Evolutionary conservation across 2,113 vertebrate genomes (phyloP).

Genomic region (Crocuta crocuta): DNA sequence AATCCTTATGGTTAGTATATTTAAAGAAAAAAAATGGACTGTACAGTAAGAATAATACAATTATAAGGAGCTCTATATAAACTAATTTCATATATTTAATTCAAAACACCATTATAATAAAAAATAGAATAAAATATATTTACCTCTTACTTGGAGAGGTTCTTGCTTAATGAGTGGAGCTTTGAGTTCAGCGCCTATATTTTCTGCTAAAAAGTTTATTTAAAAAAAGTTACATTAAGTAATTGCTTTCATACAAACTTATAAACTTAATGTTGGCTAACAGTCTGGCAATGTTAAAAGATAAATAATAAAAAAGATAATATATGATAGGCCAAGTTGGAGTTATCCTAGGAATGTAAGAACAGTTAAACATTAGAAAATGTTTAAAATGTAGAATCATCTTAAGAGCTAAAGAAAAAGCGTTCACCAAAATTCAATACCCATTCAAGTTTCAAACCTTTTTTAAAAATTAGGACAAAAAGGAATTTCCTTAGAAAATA

Average conservation of each 20-base stretch:
- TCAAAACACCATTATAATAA: conserved; percentile 33
- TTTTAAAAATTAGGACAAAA: conserved; percentile 50
- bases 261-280: conserved; percentile 31
- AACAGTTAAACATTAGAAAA: conserved; percentile 33
- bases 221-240: conserved; percentile 57
- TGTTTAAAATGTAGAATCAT: not conserved
- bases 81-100: conserved; percentile 21
- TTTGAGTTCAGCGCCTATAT: conserved; percentile 80
- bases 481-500: not conserved
- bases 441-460: not conserved
- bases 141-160: conserved; percentile 90
- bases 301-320: conserved; percentile 32
- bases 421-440: conserved; percentile 44
- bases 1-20: conserved; percentile 11
- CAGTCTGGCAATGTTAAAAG: conserved; percentile 27
- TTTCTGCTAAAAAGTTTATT: conserved; percentile 82
- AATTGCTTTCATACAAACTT: conserved; percentile 51
- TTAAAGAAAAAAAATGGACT: conserved; percentile 47
- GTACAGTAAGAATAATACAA: not conserved
- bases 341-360: conserved; percentile 10
- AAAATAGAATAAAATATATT: conserved; percentile 60
- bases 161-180: conserved; percentile 83
- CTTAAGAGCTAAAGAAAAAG: conserved; percentile 48
- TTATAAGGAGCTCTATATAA: not conserved
- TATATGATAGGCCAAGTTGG: not conserved